Conservation (phyloP, 2,888 invertebrate species). For the Lithophane ornitopus region DNA sequence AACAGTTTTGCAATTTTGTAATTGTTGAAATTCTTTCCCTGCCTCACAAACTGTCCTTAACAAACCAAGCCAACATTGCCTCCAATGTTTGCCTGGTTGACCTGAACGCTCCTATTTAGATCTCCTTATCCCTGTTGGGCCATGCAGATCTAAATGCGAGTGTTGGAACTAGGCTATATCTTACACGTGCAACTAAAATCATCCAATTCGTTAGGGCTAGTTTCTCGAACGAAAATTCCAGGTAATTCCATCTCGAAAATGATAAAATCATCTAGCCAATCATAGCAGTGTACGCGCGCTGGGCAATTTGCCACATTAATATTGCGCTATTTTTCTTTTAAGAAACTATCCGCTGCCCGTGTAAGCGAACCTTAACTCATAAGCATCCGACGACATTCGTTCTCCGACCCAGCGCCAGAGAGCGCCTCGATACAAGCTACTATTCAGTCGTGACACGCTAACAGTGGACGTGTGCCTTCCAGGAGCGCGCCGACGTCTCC, state of each 20-base stretch:
- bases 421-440: conserved; percentile 27
- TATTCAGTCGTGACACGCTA: no score
- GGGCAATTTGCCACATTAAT: no score
- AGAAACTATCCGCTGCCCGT: neutral
- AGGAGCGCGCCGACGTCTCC: conserved; percentile 99
- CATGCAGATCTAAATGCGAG: neutral
- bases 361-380: neutral
- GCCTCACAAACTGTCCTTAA: neutral
- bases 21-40: conserved; percentile 8
- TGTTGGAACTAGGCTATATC: neutral
- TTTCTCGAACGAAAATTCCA: no score
- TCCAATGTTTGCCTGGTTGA: neutral
- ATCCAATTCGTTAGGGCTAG: no score
- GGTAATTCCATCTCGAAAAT: no score
- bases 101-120: neutral
- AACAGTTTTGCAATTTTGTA: conserved; percentile 3
- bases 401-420: neutral
- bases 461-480: conserved; percentile 31
- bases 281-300: no score
- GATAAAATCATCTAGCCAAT: no score
- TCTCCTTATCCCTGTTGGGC: neutral
- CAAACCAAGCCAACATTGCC: neutral
- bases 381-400: neutral
- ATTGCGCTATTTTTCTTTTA: no score
- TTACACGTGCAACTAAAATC: neutral